Evolutionary conservation across 2,113 vertebrate species (phyloP).

Genomic region (Pandion haliaetus): DNA sequence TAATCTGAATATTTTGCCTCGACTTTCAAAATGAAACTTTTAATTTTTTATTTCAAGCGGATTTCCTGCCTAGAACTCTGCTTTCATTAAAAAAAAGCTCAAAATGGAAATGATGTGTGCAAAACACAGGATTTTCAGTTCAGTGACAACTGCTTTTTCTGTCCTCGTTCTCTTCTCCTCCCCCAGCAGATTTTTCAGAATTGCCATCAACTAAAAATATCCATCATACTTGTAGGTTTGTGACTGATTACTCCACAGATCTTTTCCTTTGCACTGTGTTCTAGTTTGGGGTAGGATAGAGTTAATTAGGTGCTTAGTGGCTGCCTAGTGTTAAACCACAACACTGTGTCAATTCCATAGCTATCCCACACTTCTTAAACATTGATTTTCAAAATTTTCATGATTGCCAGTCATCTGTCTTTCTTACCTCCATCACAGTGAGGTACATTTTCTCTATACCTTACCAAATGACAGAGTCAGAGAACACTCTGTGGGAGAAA

Average conservation of each 20-base stretch:
- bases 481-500: not conserved
- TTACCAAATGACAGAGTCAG: not conserved
- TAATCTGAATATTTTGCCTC: slow-evolving; percentile 29
- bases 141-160: slow-evolving; percentile 47
- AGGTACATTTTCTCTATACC: not conserved
- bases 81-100: not conserved
- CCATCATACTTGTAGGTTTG: not conserved
- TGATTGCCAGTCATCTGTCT: not conserved
- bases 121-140: slow-evolving; percentile 38
- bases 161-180: not conserved
- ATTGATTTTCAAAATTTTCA: not conserved
- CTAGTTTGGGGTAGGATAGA: no score
- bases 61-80: slow-evolving; percentile 18
- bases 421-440: not conserved
- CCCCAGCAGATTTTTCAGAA: not conserved
- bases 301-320: no score
- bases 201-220: slow-evolving; percentile 48
- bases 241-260: slow-evolving; percentile 5
- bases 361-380: not conserved
- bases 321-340: no score
- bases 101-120: not conserved
- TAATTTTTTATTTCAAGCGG: not conserved
- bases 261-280: not conserved
- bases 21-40: slow-evolving; percentile 23
- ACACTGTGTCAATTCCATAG: not conserved